phyloP scores from a whole-genome alignment of 2,113 vertebrate species.

The Polyodon spathula region DNA sequence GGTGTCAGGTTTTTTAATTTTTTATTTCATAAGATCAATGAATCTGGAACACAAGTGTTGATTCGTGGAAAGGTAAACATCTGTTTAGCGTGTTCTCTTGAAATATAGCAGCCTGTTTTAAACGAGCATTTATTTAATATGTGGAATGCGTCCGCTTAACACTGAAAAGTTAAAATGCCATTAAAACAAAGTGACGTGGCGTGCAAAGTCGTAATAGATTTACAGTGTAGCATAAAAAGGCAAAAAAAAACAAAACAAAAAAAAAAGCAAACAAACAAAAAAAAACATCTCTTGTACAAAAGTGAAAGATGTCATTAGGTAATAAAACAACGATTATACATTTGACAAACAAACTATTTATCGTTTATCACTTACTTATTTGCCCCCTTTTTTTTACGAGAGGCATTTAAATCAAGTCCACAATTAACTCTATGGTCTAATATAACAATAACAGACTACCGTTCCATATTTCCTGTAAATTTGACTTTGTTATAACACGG shows the following conservation, averaged over 20 bases:
- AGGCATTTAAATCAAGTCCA: not conserved
- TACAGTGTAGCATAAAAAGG: not conserved
- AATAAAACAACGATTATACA: not conserved
- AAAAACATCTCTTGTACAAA: not conserved
- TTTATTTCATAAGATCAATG: conserved; percentile 18
- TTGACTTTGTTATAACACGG: not conserved
- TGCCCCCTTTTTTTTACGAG: too few relatives aligned
- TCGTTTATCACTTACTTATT: too few relatives aligned
- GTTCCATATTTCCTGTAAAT: too few relatives aligned
- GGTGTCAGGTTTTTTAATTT: conserved; percentile 13
- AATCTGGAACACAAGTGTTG: conserved; percentile 13
- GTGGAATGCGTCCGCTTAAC: conserved; percentile 30
- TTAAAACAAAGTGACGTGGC: not conserved
- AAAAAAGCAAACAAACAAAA: too few relatives aligned
- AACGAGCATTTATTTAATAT: conserved; percentile 26
- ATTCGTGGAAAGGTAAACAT: conserved; percentile 44
- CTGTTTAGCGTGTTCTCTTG: conserved; percentile 53
- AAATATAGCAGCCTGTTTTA: conserved; percentile 45
- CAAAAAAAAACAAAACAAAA: too few relatives aligned
- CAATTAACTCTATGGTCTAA: not conserved
- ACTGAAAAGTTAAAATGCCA: conserved; percentile 23
- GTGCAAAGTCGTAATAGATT: conserved; percentile 1
- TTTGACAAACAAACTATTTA: too few relatives aligned
- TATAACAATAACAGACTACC: too few relatives aligned
- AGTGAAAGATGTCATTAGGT: not conserved